A percentile compares a stretch with the other conserved stretches of the same genome.
These are phyloP conservation scores for Lagenorhynchus albirostris DNA, from an alignment of 2,113 vertebrate species.

Conservation along the genomic window DNA sequence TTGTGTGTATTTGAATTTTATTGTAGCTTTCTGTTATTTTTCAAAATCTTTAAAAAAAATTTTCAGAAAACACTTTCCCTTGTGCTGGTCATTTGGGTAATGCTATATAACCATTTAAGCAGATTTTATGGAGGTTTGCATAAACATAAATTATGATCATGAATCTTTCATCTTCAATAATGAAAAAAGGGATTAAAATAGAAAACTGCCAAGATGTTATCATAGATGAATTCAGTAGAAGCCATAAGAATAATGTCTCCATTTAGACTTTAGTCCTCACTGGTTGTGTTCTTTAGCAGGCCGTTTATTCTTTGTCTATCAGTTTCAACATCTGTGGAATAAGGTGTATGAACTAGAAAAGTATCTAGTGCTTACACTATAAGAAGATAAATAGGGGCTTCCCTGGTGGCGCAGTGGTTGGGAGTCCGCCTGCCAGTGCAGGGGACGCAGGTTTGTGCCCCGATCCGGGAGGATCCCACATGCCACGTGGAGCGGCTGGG, in stretches of 20 bases:
- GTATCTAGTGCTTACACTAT: background rate
- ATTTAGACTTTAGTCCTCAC: background rate
- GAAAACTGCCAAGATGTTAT: background rate
- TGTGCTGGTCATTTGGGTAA: background rate
- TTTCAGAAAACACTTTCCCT: background rate
- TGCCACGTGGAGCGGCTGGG: too few relatives aligned
- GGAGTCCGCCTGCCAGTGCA: too few relatives aligned
- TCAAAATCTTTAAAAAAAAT: background rate
- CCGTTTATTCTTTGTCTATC: background rate
- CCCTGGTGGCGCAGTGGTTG: too few relatives aligned
- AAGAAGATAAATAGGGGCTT: background rate
- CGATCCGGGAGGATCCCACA: too few relatives aligned
- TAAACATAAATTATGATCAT: background rate
- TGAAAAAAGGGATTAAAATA: background rate
- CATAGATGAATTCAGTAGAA: background rate
- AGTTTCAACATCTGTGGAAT: background rate
- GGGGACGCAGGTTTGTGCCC: too few relatives aligned
- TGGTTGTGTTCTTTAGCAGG: background rate
- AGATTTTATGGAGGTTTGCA: background rate
- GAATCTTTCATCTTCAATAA: background rate
- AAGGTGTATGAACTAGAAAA: background rate
- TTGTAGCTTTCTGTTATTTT: background rate
- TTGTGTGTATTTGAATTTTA: slow-evolving; percentile 10
- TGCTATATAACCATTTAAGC: background rate
- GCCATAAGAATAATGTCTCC: background rate